Conservation (phyloP, 2,888 invertebrate genomes). For the Artemia sinica region DNA sequence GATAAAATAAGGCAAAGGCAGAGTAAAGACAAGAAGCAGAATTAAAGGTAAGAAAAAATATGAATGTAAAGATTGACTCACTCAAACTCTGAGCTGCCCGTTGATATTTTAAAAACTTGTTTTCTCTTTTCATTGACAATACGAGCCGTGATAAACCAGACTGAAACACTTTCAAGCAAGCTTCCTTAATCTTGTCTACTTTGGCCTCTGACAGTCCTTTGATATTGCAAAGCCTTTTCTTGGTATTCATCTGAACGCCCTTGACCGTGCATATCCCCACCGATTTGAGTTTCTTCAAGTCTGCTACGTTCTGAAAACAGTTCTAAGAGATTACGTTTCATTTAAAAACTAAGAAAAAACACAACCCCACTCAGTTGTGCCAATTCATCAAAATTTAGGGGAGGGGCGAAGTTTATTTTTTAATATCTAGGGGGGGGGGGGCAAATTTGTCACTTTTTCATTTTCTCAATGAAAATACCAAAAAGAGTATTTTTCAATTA, state of each 20-base stretch:
- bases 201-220: slow-evolving; percentile 60
- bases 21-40: not conserved
- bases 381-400: no score
- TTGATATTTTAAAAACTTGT: slow-evolving; percentile 47
- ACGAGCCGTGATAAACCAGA: slow-evolving; percentile 51
- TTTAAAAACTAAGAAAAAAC: no score
- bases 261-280: slow-evolving; percentile 62
- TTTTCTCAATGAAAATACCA: no score
- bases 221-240: slow-evolving; percentile 48
- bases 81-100: slow-evolving; percentile 46
- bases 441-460: no score
- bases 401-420: no score
- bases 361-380: no score
- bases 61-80: slow-evolving; percentile 34
- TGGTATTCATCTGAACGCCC: slow-evolving; percentile 61
- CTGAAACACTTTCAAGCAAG: slow-evolving; percentile 43
- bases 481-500: no score
- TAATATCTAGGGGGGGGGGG: no score
- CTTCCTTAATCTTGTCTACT: slow-evolving; percentile 62
- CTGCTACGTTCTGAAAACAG: slow-evolving; percentile 42
- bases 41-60: not conserved
- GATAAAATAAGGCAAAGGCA: slow-evolving; percentile 12
- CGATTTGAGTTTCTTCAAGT: slow-evolving; percentile 55
- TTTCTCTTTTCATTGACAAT: slow-evolving; percentile 54
- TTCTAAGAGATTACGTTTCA: no score